Evolutionary conservation across 2,888 invertebrate genomes (phyloP), one percentile per base, ranked within the genome.

Genomic region (Mythimna ferrago): DNA sequence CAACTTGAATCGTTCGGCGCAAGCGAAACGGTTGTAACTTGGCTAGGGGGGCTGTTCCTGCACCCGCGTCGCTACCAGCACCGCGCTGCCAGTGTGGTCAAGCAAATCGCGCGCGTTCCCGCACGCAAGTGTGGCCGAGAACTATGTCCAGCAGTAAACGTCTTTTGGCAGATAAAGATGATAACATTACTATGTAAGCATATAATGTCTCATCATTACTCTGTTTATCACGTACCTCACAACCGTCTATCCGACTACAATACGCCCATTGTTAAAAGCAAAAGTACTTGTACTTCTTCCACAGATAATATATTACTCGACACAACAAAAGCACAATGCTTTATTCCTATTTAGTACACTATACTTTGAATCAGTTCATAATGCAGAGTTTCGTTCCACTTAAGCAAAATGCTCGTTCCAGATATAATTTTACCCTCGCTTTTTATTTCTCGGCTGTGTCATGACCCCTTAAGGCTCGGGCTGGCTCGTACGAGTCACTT

Each of bases 351-450:
- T 81, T 78, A 78, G 70, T 66, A 48, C 78, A 65, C 65, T 74
- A 53, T 67, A 62, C 84, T 83, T 79, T 69, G 83, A 73, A 76
- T 87, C 80, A 74, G 66, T 58, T 77, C 74, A 81, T 85, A 81
- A 87, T 86, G 81, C 82, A 76, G 76, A 82, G 76, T 81, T 82
- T 86, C 83, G 65, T 85, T 80, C 82, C 81, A 85, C 86, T 87
- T 85, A 82, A 80, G 82, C 71, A 82, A 82, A 85, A 81, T 88
- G 87, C 79, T 71, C 56, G 80, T 71, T 74, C 76, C 77, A 82
- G 80, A 87, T 83, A 88, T 87, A 87, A 88, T 87, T 87, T 87
- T 74, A 67, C 80, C 62, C 78, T 84, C 72, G 84, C 80, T 86
- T 88, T 87, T 84, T 86, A 83, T 82, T 80, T 79, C 77, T 63